Percentiles rank a stretch among this genome's conserved stretches.
Conservation (phyloP, 2,113 vertebrate species). For the Indri indri region DNA sequence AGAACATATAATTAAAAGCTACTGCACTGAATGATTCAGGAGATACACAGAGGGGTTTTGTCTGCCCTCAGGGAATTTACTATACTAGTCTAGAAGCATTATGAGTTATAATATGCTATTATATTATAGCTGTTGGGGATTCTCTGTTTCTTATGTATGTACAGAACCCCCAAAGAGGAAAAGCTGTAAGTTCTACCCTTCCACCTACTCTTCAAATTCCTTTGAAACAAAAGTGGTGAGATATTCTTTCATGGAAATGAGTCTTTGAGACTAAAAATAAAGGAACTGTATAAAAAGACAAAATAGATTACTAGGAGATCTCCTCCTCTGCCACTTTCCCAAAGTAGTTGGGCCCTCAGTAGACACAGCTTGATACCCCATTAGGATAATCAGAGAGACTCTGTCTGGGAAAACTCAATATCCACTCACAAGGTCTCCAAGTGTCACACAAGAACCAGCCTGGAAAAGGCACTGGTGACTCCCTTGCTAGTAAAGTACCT, state of each 20-base stretch:
- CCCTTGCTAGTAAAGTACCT: not conserved
- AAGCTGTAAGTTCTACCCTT: not conserved
- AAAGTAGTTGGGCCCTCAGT: not conserved
- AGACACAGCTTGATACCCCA: not conserved
- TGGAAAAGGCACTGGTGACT: not conserved
- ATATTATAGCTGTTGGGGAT: not conserved
- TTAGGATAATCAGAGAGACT: slow-evolving; percentile 5
- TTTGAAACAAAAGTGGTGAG: not conserved
- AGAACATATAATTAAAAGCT: not conserved
- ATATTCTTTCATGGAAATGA: slow-evolving; percentile 10
- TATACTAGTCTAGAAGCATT: not conserved
- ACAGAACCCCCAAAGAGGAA: not conserved
- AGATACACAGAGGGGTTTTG: not conserved
- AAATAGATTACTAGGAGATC: not conserved
- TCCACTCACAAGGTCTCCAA: not conserved
- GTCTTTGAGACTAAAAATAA: slow-evolving; percentile 12
- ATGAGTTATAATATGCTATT: not conserved
- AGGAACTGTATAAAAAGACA: not conserved
- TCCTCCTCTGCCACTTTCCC: not conserved
- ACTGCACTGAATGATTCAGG: slow-evolving; percentile 14
- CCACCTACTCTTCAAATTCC: not conserved
- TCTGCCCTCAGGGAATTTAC: not conserved
- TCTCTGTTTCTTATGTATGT: slow-evolving; percentile 24
- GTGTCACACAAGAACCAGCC: not conserved
- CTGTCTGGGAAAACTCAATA: slow-evolving; percentile 12